A percentile compares a stretch with the other conserved stretches of the same genome.
Evolutionary conservation across 2,113 vertebrate genomes (phyloP).

Genomic region (Rhinoderma darwinii): DNA sequence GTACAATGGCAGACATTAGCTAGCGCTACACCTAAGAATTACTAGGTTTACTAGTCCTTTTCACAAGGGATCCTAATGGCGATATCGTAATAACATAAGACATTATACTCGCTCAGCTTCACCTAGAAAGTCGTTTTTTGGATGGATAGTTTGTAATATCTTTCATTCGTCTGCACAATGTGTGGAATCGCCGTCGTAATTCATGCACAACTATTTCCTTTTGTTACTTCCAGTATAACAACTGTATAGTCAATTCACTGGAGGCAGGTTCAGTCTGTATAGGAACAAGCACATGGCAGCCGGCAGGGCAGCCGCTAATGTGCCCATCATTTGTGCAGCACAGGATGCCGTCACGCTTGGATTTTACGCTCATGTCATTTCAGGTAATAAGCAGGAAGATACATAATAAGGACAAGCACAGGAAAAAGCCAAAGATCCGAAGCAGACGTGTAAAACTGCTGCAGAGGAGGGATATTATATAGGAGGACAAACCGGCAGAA

Average conservation of each 20-base stretch:
- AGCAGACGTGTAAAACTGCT: background rate
- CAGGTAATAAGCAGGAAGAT: background rate
- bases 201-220: background rate
- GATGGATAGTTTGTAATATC: background rate
- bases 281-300: background rate
- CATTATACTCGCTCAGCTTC: background rate
- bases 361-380: background rate
- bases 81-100: background rate
- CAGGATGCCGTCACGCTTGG: background rate
- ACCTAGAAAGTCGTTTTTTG: background rate
- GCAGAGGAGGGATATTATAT: background rate
- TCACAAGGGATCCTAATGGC: too few species aligned
- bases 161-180: background rate
- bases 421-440: background rate
- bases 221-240: background rate
- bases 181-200: background rate
- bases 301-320: background rate
- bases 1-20: too few species aligned
- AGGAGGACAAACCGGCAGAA: background rate
- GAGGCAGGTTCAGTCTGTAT: background rate
- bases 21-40: too few species aligned
- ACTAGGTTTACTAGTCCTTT: too few species aligned
- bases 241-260: background rate
- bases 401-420: background rate
- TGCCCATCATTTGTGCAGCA: background rate